These are phyloP conservation scores for Margaritifera margaritifera DNA, from an alignment of 2,888 invertebrate species.

Conservation along the genomic window DNA sequence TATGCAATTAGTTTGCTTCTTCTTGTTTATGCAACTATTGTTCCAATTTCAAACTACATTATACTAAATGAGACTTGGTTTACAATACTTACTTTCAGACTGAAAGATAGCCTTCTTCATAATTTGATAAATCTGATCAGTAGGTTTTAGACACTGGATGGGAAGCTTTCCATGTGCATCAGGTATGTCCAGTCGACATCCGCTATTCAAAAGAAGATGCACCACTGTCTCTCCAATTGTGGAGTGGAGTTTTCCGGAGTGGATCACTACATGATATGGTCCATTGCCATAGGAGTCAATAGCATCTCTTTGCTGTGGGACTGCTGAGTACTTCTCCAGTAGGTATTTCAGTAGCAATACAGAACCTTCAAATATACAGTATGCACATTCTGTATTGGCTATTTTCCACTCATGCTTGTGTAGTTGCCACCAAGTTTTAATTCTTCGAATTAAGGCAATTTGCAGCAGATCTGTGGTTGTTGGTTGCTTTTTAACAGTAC, in stretches of 20 bases:
- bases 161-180: slow-evolving; percentile 25
- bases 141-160: slow-evolving; percentile 25
- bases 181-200: slow-evolving; percentile 14
- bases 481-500: too few species aligned
- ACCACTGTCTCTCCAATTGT: slow-evolving; percentile 25
- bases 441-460: too few species aligned
- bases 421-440: too few species aligned
- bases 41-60: too few species aligned
- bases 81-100: slow-evolving; percentile 11
- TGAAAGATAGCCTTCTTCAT: neutral
- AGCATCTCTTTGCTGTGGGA: slow-evolving; percentile 13
- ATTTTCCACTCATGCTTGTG: neutral
- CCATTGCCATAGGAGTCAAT: slow-evolving; percentile 20
- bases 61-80: neutral
- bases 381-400: too few species aligned
- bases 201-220: slow-evolving; percentile 24
- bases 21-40: too few species aligned
- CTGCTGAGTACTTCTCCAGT: neutral
- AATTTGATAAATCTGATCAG: slow-evolving; percentile 19
- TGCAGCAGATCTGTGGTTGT: too few species aligned
- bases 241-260: slow-evolving; percentile 22
- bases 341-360: too few species aligned
- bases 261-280: slow-evolving; percentile 27
- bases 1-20: too few species aligned
- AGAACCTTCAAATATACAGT: too few species aligned